Evolutionary conservation across 2,113 vertebrate species (phyloP).

Genomic region (Charadrius vociferus): DNA sequence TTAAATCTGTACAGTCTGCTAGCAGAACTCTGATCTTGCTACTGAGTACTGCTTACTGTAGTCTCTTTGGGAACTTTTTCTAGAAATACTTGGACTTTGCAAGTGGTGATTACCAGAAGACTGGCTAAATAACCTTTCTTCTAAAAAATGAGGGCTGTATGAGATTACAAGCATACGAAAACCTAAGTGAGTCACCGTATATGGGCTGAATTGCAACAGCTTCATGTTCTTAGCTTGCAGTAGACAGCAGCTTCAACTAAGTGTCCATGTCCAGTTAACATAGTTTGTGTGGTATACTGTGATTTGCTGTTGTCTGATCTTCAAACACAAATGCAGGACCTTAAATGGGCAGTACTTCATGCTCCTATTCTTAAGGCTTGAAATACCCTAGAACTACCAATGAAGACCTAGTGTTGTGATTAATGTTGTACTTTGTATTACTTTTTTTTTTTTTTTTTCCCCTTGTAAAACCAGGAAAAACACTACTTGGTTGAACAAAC

Average conservation of each 20-base stretch:
- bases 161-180: background rate
- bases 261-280: background rate
- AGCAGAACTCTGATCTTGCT: background rate
- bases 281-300: background rate
- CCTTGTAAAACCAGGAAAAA: background rate
- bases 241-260: background rate
- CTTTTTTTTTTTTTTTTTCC: background rate
- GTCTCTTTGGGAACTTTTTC: background rate
- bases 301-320: background rate
- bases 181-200: background rate
- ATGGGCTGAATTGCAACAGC: background rate
- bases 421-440: background rate
- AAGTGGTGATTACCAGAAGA: background rate
- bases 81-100: background rate
- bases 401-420: background rate
- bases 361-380: background rate
- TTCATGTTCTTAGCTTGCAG: background rate
- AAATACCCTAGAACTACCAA: background rate
- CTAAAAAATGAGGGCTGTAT: background rate
- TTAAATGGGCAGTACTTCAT: background rate
- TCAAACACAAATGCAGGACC: background rate
- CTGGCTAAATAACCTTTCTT: background rate
- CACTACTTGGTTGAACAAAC: background rate
- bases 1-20: background rate
- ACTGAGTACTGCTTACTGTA: background rate